Base-by-base conservation (phyloP, 2,888 invertebrate genomes). In the Brachyptera putata region DNA sequence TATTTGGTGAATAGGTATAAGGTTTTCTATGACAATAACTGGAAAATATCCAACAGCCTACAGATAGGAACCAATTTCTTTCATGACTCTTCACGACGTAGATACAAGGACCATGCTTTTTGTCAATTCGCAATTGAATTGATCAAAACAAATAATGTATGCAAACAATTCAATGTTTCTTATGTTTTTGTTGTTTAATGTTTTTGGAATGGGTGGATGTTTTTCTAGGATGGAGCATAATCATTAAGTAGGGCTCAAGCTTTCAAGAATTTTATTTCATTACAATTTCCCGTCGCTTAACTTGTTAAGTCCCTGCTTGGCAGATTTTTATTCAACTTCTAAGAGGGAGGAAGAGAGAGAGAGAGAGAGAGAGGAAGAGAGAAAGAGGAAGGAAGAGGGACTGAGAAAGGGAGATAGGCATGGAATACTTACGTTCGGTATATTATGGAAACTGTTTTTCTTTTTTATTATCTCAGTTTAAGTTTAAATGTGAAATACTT, bases 311-410 rank as follows among this genome's bases (percentile, higher is more conserved):
- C 61, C 37, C 58, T 56, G 58, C 43, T 36, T 55, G 55, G 58
- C 58, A 56, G 62, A 60, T 60, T 62, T 62, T 62, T 60, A 62
- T 60, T 62, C 57, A 62, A 57, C 18, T 50, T 60, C 36, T 48
- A 34, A 25, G 58, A 57, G 50, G 34, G 56, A 56, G 43, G 39
- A 43, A 34, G 4, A 49, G 49, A 22, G 24, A 21, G 5, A n/a
- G 9, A 53, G 18, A 36, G 36, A 16, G 53, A 34, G 34, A 11
- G 22, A 53, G 13, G n/a, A n/a, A n/a, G n/a, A n/a, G n/a, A n/a
- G n/a, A n/a, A 25, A 25, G 58, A 57, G 50, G 24, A 56, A 56
- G 43, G 39, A 43, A 34, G 4, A 49, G 49, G 22, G 24, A 21
- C 5, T n/a, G 9, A 53, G 18, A 36, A 36, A 16, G 53, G 18